phyloP scores from a whole-genome alignment of 2,113 vertebrate species.

The Urocynchramus pylzowi region DNA sequence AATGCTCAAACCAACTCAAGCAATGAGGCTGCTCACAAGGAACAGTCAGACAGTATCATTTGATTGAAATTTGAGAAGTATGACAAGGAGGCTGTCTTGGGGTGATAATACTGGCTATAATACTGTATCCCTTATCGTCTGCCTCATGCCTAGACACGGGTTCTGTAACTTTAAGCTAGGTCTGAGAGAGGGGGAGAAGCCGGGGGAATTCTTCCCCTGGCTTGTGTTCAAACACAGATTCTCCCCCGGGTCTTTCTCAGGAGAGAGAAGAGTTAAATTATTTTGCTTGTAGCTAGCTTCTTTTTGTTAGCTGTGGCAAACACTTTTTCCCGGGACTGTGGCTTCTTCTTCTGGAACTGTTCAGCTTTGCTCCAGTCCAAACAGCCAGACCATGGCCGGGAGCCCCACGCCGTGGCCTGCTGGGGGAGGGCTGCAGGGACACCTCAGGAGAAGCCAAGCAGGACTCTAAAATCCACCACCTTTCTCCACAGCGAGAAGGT shows the following conservation, averaged over 20 bases:
- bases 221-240: not conserved
- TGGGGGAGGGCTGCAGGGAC: not conserved
- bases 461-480: not conserved
- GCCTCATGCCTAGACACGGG: not conserved
- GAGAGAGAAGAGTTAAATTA: not conserved
- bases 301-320: not conserved
- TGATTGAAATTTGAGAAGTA: not conserved
- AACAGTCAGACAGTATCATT: not conserved
- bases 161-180: not conserved
- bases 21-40: not conserved
- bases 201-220: accelerated
- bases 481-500: accelerated
- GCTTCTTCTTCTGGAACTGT: not conserved
- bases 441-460: not conserved
- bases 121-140: not conserved
- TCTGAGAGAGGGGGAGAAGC: not conserved
- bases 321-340: not conserved
- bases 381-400: not conserved
- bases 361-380: not conserved
- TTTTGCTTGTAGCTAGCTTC: not conserved
- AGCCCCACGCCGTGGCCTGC: no score
- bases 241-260: not conserved
- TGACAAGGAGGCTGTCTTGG: not conserved
- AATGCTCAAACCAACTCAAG: not conserved
- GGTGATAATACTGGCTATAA: not conserved